These are phyloP conservation scores for Drosophila pseudotakahashii DNA, from an alignment of 2,888 invertebrate species.

Conservation along the genomic window DNA sequence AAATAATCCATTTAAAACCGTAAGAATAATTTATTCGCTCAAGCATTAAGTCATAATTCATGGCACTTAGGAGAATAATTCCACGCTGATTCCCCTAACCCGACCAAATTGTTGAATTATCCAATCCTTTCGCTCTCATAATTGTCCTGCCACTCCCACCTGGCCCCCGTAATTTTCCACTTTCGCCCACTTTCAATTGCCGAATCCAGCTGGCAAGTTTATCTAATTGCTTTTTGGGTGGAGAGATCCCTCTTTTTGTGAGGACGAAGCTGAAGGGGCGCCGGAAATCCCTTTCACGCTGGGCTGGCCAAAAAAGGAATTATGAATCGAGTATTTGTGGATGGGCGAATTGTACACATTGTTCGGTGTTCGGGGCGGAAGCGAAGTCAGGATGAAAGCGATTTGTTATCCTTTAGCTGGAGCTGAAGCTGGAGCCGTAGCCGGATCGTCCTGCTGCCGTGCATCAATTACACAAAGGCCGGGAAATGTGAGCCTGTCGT, in stretches of 20 bases:
- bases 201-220: slow-evolving; percentile 59
- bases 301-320: slow-evolving; percentile 55
- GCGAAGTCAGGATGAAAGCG: slow-evolving; percentile 59
- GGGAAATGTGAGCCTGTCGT: slow-evolving; percentile 50
- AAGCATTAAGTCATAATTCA: slow-evolving; percentile 23
- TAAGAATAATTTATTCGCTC: slow-evolving; percentile 7
- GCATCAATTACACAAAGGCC: slow-evolving; percentile 60
- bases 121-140: slow-evolving; percentile 28
- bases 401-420: slow-evolving; percentile 64
- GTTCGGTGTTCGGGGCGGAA: slow-evolving; percentile 3
- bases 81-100: slow-evolving; percentile 25
- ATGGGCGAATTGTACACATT: slow-evolving; percentile 27
- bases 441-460: background rate
- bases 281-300: slow-evolving; percentile 68
- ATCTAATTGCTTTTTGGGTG: slow-evolving; percentile 69
- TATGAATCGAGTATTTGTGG: slow-evolving; percentile 54
- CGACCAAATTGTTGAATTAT: slow-evolving; percentile 34
- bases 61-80: slow-evolving; percentile 31
- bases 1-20: background rate
- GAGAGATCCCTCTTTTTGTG: slow-evolving; percentile 5
- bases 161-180: slow-evolving; percentile 19
- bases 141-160: slow-evolving; percentile 44
- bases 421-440: too few relatives aligned
- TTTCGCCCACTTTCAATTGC: slow-evolving; percentile 57
- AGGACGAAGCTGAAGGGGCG: slow-evolving; percentile 4